These are phyloP conservation scores for Aplocera efformata DNA, from an alignment of 2,888 invertebrate genomes.

Conservation along the genomic window DNA sequence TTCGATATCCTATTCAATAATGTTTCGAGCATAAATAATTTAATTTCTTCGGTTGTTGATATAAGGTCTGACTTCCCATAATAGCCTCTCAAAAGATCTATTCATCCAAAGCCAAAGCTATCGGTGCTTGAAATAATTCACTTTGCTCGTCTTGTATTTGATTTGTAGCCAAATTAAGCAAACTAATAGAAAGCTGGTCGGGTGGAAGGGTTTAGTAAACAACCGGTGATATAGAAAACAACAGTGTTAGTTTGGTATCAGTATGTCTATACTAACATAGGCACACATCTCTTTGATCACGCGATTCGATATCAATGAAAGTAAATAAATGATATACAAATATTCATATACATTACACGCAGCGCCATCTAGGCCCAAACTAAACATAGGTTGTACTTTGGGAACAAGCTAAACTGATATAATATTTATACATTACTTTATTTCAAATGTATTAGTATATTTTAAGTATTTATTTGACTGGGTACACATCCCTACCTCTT, in stretches of 20 bases:
- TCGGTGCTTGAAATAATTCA: slow-evolving; percentile 27
- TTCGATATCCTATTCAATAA: too few species aligned
- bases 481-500: too few species aligned
- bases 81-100: slow-evolving; percentile 10
- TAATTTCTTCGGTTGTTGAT: not conserved
- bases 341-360: too few species aligned
- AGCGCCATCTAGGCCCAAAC: too few species aligned
- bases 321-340: too few species aligned
- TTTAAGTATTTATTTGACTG: too few species aligned
- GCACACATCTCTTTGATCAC: too few species aligned
- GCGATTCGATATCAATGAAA: not conserved
- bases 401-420: too few species aligned
- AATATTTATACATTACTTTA: too few species aligned
- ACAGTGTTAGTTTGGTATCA: slow-evolving; percentile 2
- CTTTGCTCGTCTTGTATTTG: slow-evolving; percentile 33
- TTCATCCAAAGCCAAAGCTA: slow-evolving; percentile 15
- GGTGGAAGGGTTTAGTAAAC: slow-evolving; percentile 35
- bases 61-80: slow-evolving; percentile 2
- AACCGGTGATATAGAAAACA: slow-evolving; percentile 24
- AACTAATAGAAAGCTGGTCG: slow-evolving; percentile 32
- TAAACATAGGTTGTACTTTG: too few species aligned
- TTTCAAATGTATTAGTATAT: too few species aligned
- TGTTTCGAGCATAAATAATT: not conserved
- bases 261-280: not conserved
- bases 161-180: slow-evolving; percentile 35